Conservation (phyloP, 2,888 invertebrate species). For the Pristionchus entomophagus region DNA sequence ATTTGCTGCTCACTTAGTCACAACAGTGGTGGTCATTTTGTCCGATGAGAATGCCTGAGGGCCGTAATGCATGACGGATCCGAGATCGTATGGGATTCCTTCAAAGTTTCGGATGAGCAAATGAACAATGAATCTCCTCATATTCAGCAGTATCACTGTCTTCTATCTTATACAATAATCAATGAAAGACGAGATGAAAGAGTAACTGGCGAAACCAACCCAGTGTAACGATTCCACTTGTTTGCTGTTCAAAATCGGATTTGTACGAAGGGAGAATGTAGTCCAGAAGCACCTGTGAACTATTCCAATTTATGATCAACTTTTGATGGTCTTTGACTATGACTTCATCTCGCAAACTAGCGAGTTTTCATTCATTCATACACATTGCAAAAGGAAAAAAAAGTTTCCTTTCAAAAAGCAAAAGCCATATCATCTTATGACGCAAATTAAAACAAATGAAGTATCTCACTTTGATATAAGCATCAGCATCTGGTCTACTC, state of each 20-base stretch:
- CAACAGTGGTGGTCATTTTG: constrained; percentile 69
- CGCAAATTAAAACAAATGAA: neutral
- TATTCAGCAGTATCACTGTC: too few relatives aligned
- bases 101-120: too few relatives aligned
- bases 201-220: constrained; percentile 44
- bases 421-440: too few relatives aligned
- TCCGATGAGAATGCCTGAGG: constrained; percentile 73
- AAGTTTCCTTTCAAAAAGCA: too few relatives aligned
- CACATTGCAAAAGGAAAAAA: too few relatives aligned
- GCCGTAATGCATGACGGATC: constrained; percentile 75
- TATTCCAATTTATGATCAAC: neutral
- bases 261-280: constrained; percentile 72
- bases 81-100: constrained; percentile 74
- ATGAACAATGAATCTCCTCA: too few relatives aligned
- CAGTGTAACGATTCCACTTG: constrained; percentile 56
- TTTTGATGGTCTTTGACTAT: too few relatives aligned
- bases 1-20: too few relatives aligned
- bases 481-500: constrained; percentile 71
- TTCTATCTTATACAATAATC: neutral
- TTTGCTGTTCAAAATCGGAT: constrained; percentile 70
- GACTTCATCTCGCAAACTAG: too few relatives aligned
- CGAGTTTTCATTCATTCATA: too few relatives aligned
- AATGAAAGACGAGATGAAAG: neutral
- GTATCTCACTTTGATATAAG: constrained; percentile 56
- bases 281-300: constrained; percentile 58